These are phyloP conservation scores for Nylanderia fulva DNA, from an alignment of 1,140 invertebrate genomes.

Conservation along the genomic window DNA sequence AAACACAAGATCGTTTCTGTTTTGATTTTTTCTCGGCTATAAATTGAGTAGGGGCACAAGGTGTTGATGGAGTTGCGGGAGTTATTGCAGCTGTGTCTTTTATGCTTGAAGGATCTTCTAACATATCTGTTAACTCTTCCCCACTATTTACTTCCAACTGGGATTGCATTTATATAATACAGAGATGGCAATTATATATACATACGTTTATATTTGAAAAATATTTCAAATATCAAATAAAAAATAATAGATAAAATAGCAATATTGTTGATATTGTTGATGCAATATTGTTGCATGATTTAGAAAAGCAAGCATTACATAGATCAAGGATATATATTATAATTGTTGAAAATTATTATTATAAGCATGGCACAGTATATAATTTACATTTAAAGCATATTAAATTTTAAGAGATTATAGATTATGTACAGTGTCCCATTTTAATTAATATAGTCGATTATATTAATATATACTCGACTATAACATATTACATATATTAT, in stretches of 20 bases:
- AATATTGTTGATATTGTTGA: too few species aligned
- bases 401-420: constrained; percentile 4
- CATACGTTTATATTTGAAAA: not conserved
- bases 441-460: too few species aligned
- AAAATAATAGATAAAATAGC: not conserved
- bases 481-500: too few species aligned
- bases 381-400: constrained; percentile 11
- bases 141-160: constrained; percentile 84
- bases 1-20: constrained; percentile 82
- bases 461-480: too few species aligned
- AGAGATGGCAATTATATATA: constrained; percentile 53
- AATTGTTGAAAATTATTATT: constrained; percentile 1
- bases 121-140: constrained; percentile 83
- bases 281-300: not conserved
- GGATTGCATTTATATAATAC: constrained; percentile 70
- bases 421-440: too few species aligned
- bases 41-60: constrained; percentile 78
- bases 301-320: not conserved
- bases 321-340: not conserved
- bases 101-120: constrained; percentile 83
- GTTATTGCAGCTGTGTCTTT: constrained; percentile 81
- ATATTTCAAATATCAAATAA: constrained; percentile 40
- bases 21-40: constrained; percentile 83
- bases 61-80: constrained; percentile 82
- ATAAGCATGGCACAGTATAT: not conserved